phyloP scores from a whole-genome alignment of 2,113 vertebrate genomes.

The Oenanthe oenanthe region DNA sequence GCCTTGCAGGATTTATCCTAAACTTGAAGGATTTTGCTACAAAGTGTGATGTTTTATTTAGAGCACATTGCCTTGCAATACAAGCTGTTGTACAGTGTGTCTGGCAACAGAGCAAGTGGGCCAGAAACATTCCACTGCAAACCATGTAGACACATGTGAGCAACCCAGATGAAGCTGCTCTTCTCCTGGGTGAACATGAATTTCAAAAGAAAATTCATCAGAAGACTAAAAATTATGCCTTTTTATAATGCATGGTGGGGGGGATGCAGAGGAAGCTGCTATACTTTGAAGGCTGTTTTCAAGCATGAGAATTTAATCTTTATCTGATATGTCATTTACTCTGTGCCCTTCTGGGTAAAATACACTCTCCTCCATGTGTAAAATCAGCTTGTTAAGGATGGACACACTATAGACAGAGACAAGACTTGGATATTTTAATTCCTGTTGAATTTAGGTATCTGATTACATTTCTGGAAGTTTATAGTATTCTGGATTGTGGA shows the following conservation, averaged over 20 bases:
- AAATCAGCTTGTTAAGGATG: neutral
- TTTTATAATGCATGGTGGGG: neutral
- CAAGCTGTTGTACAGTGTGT: neutral
- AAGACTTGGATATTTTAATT: neutral
- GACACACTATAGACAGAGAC: neutral
- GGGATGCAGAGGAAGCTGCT: accelerated
- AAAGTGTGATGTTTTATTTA: conserved; percentile 30
- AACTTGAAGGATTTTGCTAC: neutral
- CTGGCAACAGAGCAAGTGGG: neutral
- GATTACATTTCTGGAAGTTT: neutral
- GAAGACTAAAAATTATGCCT: neutral
- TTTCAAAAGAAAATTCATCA: neutral
- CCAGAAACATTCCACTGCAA: neutral
- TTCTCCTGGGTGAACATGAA: neutral
- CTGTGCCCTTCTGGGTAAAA: neutral
- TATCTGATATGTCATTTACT: neutral
- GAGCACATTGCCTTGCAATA: neutral
- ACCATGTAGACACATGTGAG: neutral
- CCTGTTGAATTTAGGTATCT: neutral
- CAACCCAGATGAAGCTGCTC: neutral
- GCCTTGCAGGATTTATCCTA: neutral
- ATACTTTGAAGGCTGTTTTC: neutral
- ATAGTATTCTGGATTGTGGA: neutral
- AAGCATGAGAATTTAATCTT: neutral
- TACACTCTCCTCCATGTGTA: neutral